Evolutionary conservation across 2,888 invertebrate species (phyloP), one percentile per base, ranked within the genome.

Genomic region (Tetheella fluctuosa): DNA sequence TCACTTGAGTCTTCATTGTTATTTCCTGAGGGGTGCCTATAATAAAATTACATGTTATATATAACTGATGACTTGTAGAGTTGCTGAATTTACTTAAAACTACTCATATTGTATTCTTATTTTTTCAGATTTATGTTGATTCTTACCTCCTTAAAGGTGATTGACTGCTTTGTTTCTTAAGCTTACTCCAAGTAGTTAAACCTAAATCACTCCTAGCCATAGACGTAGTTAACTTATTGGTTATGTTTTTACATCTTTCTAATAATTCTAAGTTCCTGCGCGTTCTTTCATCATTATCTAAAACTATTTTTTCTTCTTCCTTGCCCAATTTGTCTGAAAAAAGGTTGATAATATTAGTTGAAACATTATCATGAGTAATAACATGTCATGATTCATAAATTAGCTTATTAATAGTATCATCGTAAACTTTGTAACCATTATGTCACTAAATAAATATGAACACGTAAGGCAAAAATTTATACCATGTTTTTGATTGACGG

Each of bases 201-300:
- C 96, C 96, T 79, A 97, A 96, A 88, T 97, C 97, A 63, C 97
- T 97, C 84, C 96, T 96, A 65, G 96, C 96, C 97, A 98, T 97
- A 73, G 97, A 96, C 68, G 95, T 94, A 77, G 96, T 96, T 86
- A 95, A 82, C 83, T 89, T 91, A 87, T 88, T 87, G 57, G 93
- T 93, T 85, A 93, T 72, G 84, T 89, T 91, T 83, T 92, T 92
- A 91, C 93, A 93, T 86, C 91, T 88, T 68, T 92, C 91, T 90
- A 93, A 85, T 88, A 93, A 89, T 86, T 92, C 93, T 91, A 93
- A 90, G 85, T 93, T 93, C 89, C 93, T 93, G 92, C 92, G 93
- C 91, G 92, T 92, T 91, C 92, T 88, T 86, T 93, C 93, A 84
- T 92, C 88, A 76, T 89, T 90, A 85, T 90, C 90, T 90, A 91